Conservation (phyloP, 2,797 vertebrate species). For the Poecilia gillii region DNA sequence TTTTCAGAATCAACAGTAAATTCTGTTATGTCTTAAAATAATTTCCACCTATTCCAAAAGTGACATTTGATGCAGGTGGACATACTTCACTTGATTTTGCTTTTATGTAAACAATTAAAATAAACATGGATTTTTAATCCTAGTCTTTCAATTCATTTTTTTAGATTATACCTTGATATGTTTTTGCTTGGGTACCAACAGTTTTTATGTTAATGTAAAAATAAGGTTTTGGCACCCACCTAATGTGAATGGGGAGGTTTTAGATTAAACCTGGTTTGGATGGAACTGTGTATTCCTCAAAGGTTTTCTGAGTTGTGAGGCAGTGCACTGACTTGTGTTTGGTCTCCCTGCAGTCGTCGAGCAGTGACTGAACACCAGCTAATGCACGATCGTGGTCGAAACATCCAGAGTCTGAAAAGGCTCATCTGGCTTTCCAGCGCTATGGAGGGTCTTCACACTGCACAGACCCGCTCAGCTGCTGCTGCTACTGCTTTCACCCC, state of each 20-base stretch:
- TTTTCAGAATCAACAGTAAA: not conserved
- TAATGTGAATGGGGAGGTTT: not conserved
- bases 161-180: not conserved
- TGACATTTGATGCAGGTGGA: not conserved
- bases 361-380: constrained; percentile 83
- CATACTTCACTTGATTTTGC: not conserved
- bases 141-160: not conserved
- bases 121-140: not conserved
- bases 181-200: not conserved
- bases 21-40: not conserved
- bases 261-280: not conserved
- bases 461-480: constrained; percentile 66
- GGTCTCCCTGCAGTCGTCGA: constrained; percentile 63
- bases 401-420: constrained; percentile 84
- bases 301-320: not conserved
- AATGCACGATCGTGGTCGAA: constrained; percentile 81
- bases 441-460: constrained; percentile 82
- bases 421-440: constrained; percentile 84
- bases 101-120: not conserved
- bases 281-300: not conserved
- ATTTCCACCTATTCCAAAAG: not conserved
- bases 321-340: not conserved
- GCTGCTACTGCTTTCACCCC: constrained; percentile 23
- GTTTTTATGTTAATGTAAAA: not conserved
- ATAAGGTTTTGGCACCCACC: not conserved